Evolutionary conservation across 1,140 invertebrate species (phyloP), one percentile per base, ranked within the genome.

Genomic region (Lerema accius): DNA sequence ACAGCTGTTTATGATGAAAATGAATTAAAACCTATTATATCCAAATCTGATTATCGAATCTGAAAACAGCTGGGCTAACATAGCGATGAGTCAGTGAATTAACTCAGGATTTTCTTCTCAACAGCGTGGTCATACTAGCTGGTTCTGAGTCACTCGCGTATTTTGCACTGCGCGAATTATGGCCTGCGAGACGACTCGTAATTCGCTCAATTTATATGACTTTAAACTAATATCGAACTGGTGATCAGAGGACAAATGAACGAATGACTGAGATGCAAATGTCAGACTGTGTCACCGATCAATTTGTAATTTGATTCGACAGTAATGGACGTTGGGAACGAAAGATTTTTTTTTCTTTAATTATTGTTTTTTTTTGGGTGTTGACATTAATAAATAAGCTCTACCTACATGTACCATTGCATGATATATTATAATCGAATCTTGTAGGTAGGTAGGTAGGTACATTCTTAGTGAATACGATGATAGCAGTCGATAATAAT

Each of bases 171-270:
- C 14, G 37, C 51, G 53, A 56, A 56, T 56, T 56, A 56, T 56
- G 39, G 53, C 23, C 40, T 23, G 14, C 53, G 53, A 56, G 53
- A 56, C 53, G 23, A 43, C 14, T 26, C 23, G 28, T 40, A 43
- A 56, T 56, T 56, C 39, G 23, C 5, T 56, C 53, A 56, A 56
- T 56, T 56, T 56, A 56, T 56, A 56, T 56, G 51, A 56, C 39
- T 43, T 56, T 56, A 56, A 55, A 56, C 51, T 56, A 56, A 56
- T 56, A 56, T 56, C 51, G 7, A 13, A 28, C 43, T 11, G 14
- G 17, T 32, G 51, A 56, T 56, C 42, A 56, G 40, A 40, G 51
- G 51, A 10, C 51, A 26, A 56, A 56, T 43, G 37, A 56, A 56
- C 51, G 40, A 43, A 56, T 43, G 37, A 56, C 43, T 56, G 51